Evolutionary conservation across 2,888 invertebrate genomes (phyloP).

Genomic region (Kryphioiulus occultus): DNA sequence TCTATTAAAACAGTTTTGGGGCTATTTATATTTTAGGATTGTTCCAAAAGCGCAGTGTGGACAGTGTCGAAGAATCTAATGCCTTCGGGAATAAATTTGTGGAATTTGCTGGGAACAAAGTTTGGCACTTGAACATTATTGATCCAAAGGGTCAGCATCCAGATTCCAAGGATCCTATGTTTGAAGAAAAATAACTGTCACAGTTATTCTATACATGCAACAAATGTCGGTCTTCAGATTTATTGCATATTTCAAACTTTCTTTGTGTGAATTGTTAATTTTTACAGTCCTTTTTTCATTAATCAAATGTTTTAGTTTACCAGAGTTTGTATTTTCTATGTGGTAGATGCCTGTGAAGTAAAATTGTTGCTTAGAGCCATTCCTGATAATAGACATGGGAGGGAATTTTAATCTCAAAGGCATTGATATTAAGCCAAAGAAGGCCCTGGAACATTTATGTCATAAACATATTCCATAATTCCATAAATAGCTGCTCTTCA

Average conservation of each 20-base stretch:
- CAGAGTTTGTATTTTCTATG: neutral
- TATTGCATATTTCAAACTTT: neutral
- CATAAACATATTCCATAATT: neutral
- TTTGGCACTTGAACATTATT: conserved; percentile 14
- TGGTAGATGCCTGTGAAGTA: neutral
- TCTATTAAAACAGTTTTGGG: neutral
- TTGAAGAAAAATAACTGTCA: neutral
- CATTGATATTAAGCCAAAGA: neutral
- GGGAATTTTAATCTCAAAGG: neutral
- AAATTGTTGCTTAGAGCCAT: neutral
- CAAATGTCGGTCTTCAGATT: neutral
- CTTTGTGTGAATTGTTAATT: conserved; percentile 7
- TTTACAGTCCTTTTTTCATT: neutral
- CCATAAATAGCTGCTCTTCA: too few relatives aligned
- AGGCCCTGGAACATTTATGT: neutral
- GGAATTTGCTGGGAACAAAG: conserved; percentile 10
- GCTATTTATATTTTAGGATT: neutral
- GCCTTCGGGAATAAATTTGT: neutral
- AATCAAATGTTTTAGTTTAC: neutral
- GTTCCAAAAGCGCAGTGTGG: neutral
- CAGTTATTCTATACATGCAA: neutral
- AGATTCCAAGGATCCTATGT: neutral
- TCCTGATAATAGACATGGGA: neutral
- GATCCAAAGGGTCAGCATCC: neutral
- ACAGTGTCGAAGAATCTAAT: neutral